Percentiles rank a stretch among this genome's conserved stretches.
Conservation (phyloP, 1,140 invertebrate species). For the Euglossa dilemma region DNA sequence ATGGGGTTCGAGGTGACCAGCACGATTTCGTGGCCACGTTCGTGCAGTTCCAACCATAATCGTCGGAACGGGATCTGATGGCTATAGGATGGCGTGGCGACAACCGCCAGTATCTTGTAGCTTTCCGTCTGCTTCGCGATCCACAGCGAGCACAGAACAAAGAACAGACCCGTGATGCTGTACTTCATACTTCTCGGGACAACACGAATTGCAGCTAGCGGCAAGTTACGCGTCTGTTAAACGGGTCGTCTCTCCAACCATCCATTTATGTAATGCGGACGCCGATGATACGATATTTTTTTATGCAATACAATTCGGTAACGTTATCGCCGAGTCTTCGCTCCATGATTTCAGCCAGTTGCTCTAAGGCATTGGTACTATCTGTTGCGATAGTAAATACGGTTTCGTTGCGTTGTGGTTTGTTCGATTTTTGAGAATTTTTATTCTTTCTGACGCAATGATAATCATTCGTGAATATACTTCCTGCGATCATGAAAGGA, state of each 20-base stretch:
- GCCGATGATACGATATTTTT: no score
- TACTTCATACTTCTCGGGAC: background rate
- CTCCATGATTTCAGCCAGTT: no score
- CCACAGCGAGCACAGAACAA: background rate
- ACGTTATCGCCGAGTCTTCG: no score
- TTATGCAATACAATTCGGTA: no score
- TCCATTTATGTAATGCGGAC: background rate
- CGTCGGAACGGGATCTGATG: constrained; percentile 83
- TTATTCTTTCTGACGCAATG: no score
- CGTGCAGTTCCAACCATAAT: constrained; percentile 72
- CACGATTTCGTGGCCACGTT: constrained; percentile 80
- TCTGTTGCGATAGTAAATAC: no score
- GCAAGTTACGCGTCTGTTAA: background rate
- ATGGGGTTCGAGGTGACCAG: constrained; percentile 75
- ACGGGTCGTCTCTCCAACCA: no score
- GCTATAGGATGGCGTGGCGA: constrained; percentile 82
- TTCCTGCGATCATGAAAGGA: no score
- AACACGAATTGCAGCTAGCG: background rate
- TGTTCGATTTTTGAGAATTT: no score
- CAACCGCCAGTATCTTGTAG: constrained; percentile 81
- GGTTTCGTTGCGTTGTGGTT: no score
- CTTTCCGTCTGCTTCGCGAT: constrained; percentile 21
- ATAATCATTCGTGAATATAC: no score
- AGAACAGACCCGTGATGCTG: background rate
- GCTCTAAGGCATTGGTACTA: no score